Evolutionary conservation across 2,888 invertebrate genomes (phyloP).

Genomic region (Chloroclysta siterata): DNA sequence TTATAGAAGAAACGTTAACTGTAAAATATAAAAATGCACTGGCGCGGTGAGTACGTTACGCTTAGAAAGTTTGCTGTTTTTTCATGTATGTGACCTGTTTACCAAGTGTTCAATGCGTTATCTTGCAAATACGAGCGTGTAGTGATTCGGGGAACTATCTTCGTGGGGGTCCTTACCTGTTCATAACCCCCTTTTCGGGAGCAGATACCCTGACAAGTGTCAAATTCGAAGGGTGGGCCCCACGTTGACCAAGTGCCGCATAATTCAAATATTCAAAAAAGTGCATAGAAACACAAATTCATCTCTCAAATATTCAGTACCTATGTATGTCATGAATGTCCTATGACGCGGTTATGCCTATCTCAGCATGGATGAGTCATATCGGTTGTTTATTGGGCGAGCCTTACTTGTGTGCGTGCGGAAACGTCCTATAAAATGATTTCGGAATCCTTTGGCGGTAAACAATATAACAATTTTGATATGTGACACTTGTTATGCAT

Average conservation of each 20-base stretch:
- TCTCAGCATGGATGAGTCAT: slow-evolving; percentile 77
- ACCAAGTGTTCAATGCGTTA: slow-evolving; percentile 49
- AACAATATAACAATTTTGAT: slow-evolving; percentile 64
- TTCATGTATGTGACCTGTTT: slow-evolving; percentile 61
- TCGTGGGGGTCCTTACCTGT: slow-evolving; percentile 55
- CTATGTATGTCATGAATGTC: slow-evolving; percentile 48
- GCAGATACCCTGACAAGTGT: slow-evolving; percentile 77
- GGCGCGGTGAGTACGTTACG: slow-evolving; percentile 94
- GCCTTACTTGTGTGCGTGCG: slow-evolving; percentile 65
- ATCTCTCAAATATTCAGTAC: slow-evolving; percentile 50
- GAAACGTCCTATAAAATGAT: slow-evolving; percentile 75
- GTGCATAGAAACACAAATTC: slow-evolving; percentile 41
- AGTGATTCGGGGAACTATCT: slow-evolving; percentile 45
- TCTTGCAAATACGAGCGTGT: slow-evolving; percentile 41
- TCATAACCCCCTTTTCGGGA: slow-evolving; percentile 73
- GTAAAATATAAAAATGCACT: slow-evolving; percentile 98
- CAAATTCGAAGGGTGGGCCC: slow-evolving; percentile 80
- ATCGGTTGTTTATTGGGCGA: slow-evolving; percentile 66
- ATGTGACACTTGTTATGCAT: slow-evolving; percentile 48
- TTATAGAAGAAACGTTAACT: slow-evolving; percentile 98
- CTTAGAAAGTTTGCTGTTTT: slow-evolving; percentile 82
- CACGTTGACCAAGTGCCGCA: slow-evolving; percentile 72
- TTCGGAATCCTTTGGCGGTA: slow-evolving; percentile 69
- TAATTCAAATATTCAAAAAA: slow-evolving; percentile 44
- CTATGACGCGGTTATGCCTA: slow-evolving; percentile 73